Base-by-base conservation (phyloP, 2,888 invertebrate genomes). In the Meiosimyza platycephala region DNA sequence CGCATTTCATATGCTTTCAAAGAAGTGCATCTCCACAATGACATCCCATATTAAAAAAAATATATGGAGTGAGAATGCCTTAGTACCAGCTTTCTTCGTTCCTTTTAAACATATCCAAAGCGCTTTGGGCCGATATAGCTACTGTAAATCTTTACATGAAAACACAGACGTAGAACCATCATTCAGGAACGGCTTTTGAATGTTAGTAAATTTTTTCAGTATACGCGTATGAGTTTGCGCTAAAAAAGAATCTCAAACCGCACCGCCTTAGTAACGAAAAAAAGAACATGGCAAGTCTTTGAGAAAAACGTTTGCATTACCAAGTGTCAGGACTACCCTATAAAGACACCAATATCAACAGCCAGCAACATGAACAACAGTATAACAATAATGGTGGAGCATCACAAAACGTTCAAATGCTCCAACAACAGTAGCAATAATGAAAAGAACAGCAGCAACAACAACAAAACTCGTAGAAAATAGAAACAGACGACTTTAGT, bases 391-490 rank as follows among this genome's bases (percentile, higher is more conserved):
- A 69, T 57, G 68, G 79, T 80, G 77, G 51, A 72, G 71, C 67
- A 68, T 74, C 54, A 70, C 67, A 71, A 65, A 28, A 33, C 48
- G 51, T 67, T 63, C 70, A 52, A n/a, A 22, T 67, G 57, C 67
- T 72, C 69, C 72, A 63, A 74, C 72, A 74, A 65, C 72, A 79
- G 70, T 72, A 74, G 62, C 67, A 64, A 51, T 18, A 1, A 80
- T 75, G 47, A 75, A 71, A 72, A 72, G 80, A 78, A 82, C 78
- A 81, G 77, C 82, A 77, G 80, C 82, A 48, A 70, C 78, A 79
- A 76, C 73, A 75, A 76, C 75, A 77, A 68, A 77, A 68, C 60
- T 76, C 73, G 64, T 55, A 74, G 75, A 73, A 48, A 59, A 55
- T 68, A 5, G 16, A 62, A 52, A 28, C 52, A 52, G 63, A 63